Conservation (phyloP, 37 sponge, comb jelly and placozoan species). For the Hexactinellida sp. region DNA sequence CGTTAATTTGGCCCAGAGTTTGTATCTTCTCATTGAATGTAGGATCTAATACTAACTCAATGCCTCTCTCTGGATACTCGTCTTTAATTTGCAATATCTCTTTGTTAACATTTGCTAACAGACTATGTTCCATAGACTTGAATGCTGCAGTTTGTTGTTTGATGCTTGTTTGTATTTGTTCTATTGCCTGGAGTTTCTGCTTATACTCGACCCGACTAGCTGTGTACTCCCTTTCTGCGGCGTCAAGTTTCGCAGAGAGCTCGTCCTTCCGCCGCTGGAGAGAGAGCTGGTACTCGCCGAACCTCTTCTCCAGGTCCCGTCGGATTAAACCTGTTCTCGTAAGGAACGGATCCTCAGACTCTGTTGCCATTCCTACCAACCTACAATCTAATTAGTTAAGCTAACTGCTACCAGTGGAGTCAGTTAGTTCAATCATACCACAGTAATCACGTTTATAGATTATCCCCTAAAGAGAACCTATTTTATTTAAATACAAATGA, state of each 20-base stretch:
- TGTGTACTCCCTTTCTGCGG: neutral
- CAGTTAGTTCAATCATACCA: no score
- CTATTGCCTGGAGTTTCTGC: neutral
- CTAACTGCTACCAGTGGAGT: no score
- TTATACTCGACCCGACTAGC: neutral
- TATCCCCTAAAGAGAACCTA: no score
- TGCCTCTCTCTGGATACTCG: neutral
- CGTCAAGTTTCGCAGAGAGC: neutral
- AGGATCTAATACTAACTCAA: neutral
- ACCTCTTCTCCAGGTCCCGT: neutral
- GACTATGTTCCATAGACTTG: neutral
- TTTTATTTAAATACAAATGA: no score
- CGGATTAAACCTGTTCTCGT: neutral
- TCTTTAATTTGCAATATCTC: neutral
- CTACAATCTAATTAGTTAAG: no score
- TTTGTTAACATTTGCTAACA: neutral
- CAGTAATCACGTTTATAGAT: no score
- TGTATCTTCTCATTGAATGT: neutral
- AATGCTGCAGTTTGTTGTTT: neutral
- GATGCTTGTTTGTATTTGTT: no score
- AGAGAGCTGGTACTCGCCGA: neutral
- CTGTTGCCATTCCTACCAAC: slow-evolving; percentile 7
- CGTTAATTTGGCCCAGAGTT: neutral
- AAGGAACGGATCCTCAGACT: neutral
- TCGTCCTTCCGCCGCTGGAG: neutral